Percentiles rank a stretch among this genome's conserved stretches.
Evolutionary conservation across 2,797 vertebrate species (phyloP).

Genomic region (Coilia nasus): DNA sequence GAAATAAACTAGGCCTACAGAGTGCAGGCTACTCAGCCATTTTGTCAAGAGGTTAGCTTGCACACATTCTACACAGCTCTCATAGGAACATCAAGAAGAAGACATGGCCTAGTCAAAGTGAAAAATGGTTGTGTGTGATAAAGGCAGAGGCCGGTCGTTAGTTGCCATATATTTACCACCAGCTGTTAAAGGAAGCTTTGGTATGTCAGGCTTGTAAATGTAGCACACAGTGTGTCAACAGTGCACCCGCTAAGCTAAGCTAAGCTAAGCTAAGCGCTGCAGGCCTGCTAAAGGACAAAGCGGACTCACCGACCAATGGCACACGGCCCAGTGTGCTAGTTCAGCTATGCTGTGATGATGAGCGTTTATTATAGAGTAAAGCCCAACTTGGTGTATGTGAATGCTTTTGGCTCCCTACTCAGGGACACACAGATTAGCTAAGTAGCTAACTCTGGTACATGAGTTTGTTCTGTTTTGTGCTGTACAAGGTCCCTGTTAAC

Average conservation of each 20-base stretch:
- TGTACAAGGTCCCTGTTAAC: too few relatives aligned
- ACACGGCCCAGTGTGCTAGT: not conserved
- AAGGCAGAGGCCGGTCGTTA: not conserved
- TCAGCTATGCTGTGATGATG: not conserved
- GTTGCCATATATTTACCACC: not conserved
- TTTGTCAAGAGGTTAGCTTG: not conserved
- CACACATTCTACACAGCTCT: not conserved
- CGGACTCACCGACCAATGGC: not conserved
- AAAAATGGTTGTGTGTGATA: not conserved
- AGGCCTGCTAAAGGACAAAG: not conserved
- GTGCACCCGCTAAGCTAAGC: not conserved
- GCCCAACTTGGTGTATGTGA: too few relatives aligned
- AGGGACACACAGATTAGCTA: too few relatives aligned
- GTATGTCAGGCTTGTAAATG: not conserved
- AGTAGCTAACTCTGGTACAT: too few relatives aligned
- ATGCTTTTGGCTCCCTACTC: too few relatives aligned
- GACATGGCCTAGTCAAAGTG: not conserved
- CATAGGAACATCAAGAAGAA: not conserved
- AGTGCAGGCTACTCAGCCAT: not conserved
- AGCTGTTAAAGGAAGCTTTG: not conserved
- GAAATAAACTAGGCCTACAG: too few relatives aligned
- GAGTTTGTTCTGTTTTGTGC: too few relatives aligned
- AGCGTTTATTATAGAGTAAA: not conserved
- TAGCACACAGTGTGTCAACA: conserved; percentile 6
- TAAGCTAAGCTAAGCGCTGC: too few relatives aligned